Conservation (phyloP, 2,113 vertebrate genomes). For the Varanus salvator region DNA sequence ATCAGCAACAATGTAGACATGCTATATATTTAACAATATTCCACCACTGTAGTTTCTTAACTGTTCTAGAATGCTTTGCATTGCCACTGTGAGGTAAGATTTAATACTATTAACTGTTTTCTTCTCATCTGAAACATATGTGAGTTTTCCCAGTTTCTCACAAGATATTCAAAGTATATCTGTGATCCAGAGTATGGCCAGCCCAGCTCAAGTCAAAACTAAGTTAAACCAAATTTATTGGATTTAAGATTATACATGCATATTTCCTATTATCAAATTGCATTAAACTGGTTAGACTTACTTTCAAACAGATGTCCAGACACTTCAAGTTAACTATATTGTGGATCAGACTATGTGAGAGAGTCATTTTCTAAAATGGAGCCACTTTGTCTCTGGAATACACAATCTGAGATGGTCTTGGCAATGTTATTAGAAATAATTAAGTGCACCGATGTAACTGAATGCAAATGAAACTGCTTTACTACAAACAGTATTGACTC, state of each 20-base stretch:
- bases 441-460: not conserved
- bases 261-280: not conserved
- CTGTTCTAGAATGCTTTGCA: not conserved
- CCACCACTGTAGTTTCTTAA: slow-evolving; percentile 35
- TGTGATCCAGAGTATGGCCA: not conserved
- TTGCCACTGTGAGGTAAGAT: not conserved
- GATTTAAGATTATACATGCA: not conserved
- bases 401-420: not conserved
- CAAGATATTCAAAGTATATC: not conserved
- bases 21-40: slow-evolving; percentile 32
- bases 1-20: not conserved
- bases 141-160: not conserved
- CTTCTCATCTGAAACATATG: slow-evolving; percentile 27
- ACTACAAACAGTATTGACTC: not conserved
- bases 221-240: not conserved
- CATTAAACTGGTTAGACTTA: not conserved
- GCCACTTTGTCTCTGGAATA: not conserved
- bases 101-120: slow-evolving; percentile 28
- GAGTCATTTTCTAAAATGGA: not conserved
- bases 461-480: not conserved
- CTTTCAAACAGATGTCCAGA: slow-evolving; percentile 3
- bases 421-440: not conserved
- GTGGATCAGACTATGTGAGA: not conserved
- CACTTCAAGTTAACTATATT: not conserved
- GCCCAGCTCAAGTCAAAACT: not conserved